phyloP scores from a whole-genome alignment of 1,140 invertebrate species.

The Sinonovacula constricta region DNA sequence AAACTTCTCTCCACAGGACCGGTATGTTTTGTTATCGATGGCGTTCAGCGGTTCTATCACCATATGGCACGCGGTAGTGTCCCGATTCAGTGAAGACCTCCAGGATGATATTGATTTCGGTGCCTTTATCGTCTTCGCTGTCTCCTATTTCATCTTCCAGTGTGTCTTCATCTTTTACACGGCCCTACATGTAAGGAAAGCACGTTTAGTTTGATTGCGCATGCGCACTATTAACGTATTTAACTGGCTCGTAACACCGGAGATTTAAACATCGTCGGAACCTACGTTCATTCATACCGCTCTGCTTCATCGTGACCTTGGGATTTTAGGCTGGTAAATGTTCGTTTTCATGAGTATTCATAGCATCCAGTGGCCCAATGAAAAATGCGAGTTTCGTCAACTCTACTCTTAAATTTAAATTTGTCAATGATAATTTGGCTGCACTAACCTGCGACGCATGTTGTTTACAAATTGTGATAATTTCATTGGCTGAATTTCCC shows the following conservation, averaged over 20 bases:
- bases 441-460: too few relatives aligned
- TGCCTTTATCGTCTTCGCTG: conserved; percentile 57
- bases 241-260: neutral
- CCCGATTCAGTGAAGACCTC: conserved; percentile 29
- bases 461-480: too few relatives aligned
- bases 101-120: conserved; percentile 45
- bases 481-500: too few relatives aligned
- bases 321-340: too few relatives aligned
- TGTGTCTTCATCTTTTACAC: conserved; percentile 51
- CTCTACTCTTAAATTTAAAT: too few relatives aligned
- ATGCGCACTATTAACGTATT: neutral
- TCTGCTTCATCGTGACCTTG: neutral
- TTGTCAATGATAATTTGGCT: too few relatives aligned
- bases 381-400: too few relatives aligned
- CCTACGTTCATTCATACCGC: neutral
- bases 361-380: too few relatives aligned
- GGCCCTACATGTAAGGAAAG: conserved; percentile 35
- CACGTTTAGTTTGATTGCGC: neutral
- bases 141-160: conserved; percentile 54
- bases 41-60: conserved; percentile 70
- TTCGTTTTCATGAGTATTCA: too few relatives aligned
- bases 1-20: conserved; percentile 63
- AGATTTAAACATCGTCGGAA: neutral
- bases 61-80: conserved; percentile 70
- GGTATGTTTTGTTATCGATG: conserved; percentile 70